Conservation (phyloP, 2,113 vertebrate species). For the Eublepharis macularius region DNA sequence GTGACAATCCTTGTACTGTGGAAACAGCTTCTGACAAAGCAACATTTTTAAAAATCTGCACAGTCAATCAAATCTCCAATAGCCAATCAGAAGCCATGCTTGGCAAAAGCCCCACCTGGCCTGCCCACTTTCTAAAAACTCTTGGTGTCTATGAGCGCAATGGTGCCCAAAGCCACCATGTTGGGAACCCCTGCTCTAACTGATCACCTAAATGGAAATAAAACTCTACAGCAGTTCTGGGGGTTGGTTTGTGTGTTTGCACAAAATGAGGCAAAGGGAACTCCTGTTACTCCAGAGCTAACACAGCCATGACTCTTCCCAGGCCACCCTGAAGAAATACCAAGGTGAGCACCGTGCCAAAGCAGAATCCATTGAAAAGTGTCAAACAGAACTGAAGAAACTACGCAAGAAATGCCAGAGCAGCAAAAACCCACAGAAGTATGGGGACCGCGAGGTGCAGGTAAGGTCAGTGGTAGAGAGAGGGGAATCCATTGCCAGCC, state of each 20-base stretch:
- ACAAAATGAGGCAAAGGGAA: neutral
- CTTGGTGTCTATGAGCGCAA: too few relatives aligned
- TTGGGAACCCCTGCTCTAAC: too few relatives aligned
- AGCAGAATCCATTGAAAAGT: constrained; percentile 82
- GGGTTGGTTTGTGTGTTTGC: neutral
- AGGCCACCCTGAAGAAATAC: constrained; percentile 86
- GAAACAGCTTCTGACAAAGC: too few relatives aligned
- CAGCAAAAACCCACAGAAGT: constrained; percentile 85
- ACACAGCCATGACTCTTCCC: neutral
- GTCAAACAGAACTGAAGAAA: constrained; percentile 85
- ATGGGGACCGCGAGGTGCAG: constrained; percentile 87
- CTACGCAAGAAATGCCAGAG: constrained; percentile 83
- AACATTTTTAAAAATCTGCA: too few relatives aligned
- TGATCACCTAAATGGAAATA: neutral
- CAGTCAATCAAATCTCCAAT: too few relatives aligned
- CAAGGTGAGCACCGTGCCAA: constrained; percentile 82
- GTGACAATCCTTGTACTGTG: too few relatives aligned
- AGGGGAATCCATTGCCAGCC: neutral
- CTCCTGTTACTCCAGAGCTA: neutral
- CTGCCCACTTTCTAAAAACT: too few relatives aligned
- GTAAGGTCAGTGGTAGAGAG: constrained; percentile 44
- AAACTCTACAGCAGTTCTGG: neutral
- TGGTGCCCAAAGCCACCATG: too few relatives aligned
- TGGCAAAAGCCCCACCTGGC: too few relatives aligned
- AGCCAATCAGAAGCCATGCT: too few relatives aligned